Conservation (phyloP, 1,140 invertebrate species). For the Diabrotica virgifera region DNA sequence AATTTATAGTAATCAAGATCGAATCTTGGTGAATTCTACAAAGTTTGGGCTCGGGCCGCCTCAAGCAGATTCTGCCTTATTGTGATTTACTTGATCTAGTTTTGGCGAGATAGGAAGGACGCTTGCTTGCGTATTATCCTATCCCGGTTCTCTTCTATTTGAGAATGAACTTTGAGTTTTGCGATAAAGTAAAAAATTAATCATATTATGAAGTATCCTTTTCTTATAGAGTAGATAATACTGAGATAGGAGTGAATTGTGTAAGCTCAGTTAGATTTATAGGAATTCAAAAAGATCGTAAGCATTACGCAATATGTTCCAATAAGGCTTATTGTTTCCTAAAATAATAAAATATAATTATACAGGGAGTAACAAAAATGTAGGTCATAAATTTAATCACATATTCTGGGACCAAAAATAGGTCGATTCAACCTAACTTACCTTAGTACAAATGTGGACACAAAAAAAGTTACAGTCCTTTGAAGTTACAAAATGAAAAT, state of each 20-base stretch:
- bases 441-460: no score
- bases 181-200: background rate
- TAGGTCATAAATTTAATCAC: no score
- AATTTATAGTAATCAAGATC: conserved; percentile 3
- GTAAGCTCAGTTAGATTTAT: no score
- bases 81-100: background rate
- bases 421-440: no score
- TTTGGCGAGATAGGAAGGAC: background rate
- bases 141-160: background rate
- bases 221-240: background rate
- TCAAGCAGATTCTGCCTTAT: background rate
- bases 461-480: no score
- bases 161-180: background rate
- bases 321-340: no score
- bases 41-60: background rate
- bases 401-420: no score
- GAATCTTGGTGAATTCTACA: background rate
- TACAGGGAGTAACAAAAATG: no score
- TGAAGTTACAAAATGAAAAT: no score
- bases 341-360: no score
- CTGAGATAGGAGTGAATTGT: background rate
- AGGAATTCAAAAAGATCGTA: no score
- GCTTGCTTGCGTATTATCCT: background rate
- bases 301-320: no score
- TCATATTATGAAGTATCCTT: background rate